These are phyloP conservation scores for Zygaena filipendulae DNA, from an alignment of 2,888 invertebrate genomes.

Conservation along the genomic window DNA sequence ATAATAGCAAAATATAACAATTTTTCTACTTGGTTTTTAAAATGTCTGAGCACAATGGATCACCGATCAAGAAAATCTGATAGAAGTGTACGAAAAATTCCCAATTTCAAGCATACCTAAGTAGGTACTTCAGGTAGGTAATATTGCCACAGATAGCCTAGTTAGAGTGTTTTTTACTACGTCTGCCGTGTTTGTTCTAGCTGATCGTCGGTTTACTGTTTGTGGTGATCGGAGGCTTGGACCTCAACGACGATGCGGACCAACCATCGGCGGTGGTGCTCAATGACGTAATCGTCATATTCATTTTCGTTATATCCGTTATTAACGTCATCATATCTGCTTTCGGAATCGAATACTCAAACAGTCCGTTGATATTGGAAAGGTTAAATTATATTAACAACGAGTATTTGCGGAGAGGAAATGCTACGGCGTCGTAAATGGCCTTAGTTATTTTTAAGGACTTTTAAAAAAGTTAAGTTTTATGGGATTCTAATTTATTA, in stretches of 20 bases:
- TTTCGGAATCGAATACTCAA: slow-evolving; percentile 85
- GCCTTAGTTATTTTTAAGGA: no score
- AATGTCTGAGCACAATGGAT: no score
- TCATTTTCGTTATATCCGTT: slow-evolving; percentile 84
- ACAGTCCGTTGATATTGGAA: slow-evolving; percentile 69
- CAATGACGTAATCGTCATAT: slow-evolving; percentile 83
- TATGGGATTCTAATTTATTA: no score
- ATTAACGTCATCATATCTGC: slow-evolving; percentile 85
- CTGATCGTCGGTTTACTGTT: slow-evolving; percentile 84
- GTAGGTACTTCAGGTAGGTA: no score
- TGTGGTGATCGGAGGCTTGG: slow-evolving; percentile 84
- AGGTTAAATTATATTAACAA: slow-evolving; percentile 44
- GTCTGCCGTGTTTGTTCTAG: slow-evolving; percentile 75
- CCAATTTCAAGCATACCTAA: no score
- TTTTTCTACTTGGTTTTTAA: no score
- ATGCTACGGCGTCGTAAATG: slow-evolving; percentile 24
- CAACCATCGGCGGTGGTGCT: slow-evolving; percentile 80
- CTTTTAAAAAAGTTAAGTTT: no score
- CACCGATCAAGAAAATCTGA: no score
- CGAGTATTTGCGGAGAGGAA: slow-evolving; percentile 41
- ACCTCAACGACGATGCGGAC: slow-evolving; percentile 80
- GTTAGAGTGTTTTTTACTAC: no score
- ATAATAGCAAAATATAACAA: no score
- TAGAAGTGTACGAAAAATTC: no score
- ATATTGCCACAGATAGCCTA: no score